phyloP scores from a whole-genome alignment of 1,140 invertebrate species.

The Trachelipus rathkii region DNA sequence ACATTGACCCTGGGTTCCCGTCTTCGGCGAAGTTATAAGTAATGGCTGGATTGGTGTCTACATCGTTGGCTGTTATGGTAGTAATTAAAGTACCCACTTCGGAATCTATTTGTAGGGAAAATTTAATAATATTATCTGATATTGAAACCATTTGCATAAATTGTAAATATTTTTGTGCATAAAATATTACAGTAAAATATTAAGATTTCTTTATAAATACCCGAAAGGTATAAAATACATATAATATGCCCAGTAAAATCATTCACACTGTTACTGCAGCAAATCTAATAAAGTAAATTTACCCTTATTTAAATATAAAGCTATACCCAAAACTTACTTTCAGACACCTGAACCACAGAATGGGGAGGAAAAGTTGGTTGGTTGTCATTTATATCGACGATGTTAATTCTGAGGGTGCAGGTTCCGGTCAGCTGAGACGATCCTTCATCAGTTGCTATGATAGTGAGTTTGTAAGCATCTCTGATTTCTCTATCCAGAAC shows the following conservation, averaged over 20 bases:
- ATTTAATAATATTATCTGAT: neutral
- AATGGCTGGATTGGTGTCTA: constrained; percentile 83
- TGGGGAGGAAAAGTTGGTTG: constrained; percentile 89
- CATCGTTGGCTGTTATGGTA: constrained; percentile 89
- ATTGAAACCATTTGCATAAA: neutral
- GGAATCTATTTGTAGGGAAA: constrained; percentile 23
- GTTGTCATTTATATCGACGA: constrained; percentile 83
- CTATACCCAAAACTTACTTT: constrained; percentile 61
- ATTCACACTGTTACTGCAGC: no score
- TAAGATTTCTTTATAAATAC: neutral
- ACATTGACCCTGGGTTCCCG: constrained; percentile 59
- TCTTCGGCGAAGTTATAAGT: constrained; percentile 71
- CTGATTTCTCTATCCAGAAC: constrained; percentile 89
- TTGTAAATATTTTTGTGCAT: neutral
- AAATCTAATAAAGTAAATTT: no score
- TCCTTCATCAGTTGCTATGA: constrained; percentile 90
- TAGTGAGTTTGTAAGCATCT: constrained; percentile 80
- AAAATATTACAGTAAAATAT: no score
- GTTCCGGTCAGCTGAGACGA: constrained; percentile 86
- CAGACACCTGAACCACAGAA: constrained; percentile 73
- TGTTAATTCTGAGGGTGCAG: constrained; percentile 74
- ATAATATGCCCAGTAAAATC: no score
- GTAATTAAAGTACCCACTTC: constrained; percentile 82
- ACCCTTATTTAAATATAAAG: no score
- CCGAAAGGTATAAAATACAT: neutral